Conservation (phyloP, 2,797 vertebrate genomes). For the Bufotes viridis region DNA sequence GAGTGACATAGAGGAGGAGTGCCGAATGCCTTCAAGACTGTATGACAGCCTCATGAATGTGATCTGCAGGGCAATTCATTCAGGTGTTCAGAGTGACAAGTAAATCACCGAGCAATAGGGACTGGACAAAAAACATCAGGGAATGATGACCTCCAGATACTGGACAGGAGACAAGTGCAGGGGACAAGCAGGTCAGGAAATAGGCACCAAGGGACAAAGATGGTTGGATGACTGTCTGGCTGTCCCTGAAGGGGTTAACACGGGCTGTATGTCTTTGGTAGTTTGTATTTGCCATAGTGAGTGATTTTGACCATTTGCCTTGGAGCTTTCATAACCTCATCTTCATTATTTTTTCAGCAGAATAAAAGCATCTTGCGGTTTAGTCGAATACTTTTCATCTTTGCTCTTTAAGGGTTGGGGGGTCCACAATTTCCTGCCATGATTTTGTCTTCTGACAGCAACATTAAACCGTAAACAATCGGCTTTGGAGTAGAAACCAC, state of each 20-base stretch:
- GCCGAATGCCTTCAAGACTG: no score
- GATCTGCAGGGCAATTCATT: no score
- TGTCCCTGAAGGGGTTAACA: conserved; percentile 24
- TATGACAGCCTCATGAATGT: no score
- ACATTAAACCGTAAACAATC: conserved; percentile 1
- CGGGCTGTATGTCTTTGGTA: conserved; percentile 7
- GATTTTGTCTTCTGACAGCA: conserved; percentile 24
- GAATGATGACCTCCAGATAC: no score
- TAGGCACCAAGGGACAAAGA: no score
- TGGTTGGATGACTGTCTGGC: no score
- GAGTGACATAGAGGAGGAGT: no score
- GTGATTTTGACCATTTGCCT: conserved; percentile 50
- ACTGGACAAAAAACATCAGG: no score
- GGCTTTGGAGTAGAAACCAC: not conserved
- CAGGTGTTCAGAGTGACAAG: no score
- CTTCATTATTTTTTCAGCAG: conserved; percentile 49
- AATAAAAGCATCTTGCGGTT: conserved; percentile 49
- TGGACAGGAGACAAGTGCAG: no score
- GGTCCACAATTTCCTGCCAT: conserved; percentile 32
- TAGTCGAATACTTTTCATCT: conserved; percentile 29
- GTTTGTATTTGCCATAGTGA: conserved; percentile 30
- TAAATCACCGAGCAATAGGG: no score
- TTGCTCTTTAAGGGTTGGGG: conserved; percentile 1
- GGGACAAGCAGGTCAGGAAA: no score
- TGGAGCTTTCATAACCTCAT: conserved; percentile 30